These are phyloP conservation scores for Amblyornis subalaris DNA, from an alignment of 2,113 vertebrate genomes.

Conservation along the genomic window DNA sequence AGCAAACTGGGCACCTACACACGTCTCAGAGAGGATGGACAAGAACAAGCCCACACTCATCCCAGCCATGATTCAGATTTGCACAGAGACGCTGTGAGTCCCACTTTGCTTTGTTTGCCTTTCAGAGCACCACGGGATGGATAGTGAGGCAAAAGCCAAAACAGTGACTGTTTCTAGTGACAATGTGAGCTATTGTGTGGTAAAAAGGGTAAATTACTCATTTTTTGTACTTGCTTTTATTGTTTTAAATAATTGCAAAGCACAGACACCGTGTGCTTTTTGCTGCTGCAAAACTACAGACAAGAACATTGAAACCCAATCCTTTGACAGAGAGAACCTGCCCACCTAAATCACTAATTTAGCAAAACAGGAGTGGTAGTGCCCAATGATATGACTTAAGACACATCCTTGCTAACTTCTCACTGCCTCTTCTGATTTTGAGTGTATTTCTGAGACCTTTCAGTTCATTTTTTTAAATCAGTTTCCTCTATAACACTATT, in stretches of 20 bases:
- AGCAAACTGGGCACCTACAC: not conserved
- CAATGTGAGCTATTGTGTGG: not conserved
- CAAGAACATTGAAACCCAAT: not conserved
- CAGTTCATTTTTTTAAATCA: not conserved
- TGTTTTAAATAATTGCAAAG: not conserved
- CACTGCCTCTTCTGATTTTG: not conserved
- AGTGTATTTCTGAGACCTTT: not conserved
- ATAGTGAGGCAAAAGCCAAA: not conserved
- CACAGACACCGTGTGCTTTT: not conserved
- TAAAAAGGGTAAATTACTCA: not conserved
- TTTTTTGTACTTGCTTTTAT: not conserved
- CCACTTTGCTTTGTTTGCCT: not conserved
- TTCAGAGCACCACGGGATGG: not conserved
- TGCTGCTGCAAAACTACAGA: not conserved
- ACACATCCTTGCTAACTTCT: not conserved
- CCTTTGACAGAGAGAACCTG: not conserved
- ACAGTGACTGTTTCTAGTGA: not conserved
- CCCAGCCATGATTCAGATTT: not conserved
- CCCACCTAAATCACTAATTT: not conserved
- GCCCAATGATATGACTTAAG: not conserved
- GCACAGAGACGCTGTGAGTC: not conserved
- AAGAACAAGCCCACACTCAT: not conserved
- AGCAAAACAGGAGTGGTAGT: not conserved
- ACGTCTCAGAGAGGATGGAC: not conserved
- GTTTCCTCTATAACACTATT: not conserved